Evolutionary conservation across 2,797 vertebrate species (phyloP).

Genomic region (Hipposideros larvatus): DNA sequence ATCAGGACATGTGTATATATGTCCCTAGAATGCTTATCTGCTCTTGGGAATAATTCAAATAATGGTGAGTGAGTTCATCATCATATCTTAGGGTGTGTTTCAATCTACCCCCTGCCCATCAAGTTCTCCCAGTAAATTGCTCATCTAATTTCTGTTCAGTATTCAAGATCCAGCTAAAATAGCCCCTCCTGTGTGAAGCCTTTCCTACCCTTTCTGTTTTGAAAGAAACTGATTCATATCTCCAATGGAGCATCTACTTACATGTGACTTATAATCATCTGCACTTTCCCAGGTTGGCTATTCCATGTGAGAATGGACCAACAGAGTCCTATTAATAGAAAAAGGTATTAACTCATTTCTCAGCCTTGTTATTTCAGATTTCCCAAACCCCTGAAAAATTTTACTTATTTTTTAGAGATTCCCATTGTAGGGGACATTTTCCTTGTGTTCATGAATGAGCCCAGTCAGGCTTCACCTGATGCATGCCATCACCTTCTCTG

Average conservation of each 20-base stretch:
- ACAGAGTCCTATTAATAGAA: background rate
- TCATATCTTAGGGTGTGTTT: background rate
- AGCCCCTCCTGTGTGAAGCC: background rate
- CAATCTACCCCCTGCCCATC: background rate
- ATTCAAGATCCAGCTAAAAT: background rate
- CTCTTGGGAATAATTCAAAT: background rate
- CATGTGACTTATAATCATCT: background rate
- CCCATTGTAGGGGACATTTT: background rate
- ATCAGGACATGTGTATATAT: background rate
- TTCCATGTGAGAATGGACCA: background rate
- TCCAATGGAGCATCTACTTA: background rate
- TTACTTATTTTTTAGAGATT: background rate
- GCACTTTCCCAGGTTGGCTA: background rate
- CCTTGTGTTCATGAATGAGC: background rate
- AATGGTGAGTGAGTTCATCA: background rate
- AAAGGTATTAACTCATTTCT: background rate
- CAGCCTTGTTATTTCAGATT: background rate
- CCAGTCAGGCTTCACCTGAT: background rate
- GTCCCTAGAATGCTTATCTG: background rate
- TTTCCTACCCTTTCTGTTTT: constrained; percentile 18
- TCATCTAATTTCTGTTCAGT: background rate
- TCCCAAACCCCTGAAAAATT: background rate
- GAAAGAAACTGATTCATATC: background rate
- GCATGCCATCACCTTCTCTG: background rate
- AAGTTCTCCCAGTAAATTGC: background rate